Evolutionary conservation across 2,113 vertebrate genomes (phyloP).

Genomic region (Okapia johnstoni): DNA sequence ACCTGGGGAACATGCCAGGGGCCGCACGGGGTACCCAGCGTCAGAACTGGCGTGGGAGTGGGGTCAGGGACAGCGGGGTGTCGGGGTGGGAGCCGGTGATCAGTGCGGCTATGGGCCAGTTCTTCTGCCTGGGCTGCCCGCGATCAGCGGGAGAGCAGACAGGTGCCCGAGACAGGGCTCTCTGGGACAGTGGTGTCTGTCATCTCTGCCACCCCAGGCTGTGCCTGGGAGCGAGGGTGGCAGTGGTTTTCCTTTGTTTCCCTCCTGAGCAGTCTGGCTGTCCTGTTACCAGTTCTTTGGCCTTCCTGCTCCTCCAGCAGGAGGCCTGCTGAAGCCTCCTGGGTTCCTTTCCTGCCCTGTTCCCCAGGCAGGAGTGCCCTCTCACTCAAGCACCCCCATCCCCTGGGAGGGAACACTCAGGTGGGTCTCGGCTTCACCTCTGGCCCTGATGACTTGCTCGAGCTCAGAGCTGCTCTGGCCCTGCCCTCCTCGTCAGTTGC

Average conservation of each 20-base stretch:
- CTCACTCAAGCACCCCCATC: not conserved
- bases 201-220: not conserved
- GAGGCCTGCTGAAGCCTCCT: not conserved
- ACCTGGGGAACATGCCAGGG: rapidly evolving
- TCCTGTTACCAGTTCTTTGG: not conserved
- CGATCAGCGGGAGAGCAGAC: not conserved
- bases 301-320: not conserved
- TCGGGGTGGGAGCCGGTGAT: not conserved
- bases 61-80: not conserved
- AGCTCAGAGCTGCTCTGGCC: not conserved
- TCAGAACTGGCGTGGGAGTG: not conserved
- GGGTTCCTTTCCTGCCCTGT: not conserved
- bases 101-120: not conserved
- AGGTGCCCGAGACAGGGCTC: not conserved
- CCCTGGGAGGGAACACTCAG: not conserved
- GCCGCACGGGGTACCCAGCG: not conserved
- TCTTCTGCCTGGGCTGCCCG: not conserved
- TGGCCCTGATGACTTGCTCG: not conserved
- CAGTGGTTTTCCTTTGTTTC: not conserved
- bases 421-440: not conserved
- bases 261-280: not conserved
- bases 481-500: too few species aligned
- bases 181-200: not conserved
- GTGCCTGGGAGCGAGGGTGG: not conserved
- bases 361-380: not conserved